These are phyloP conservation scores for Octodon degus DNA, from an alignment of 2,113 vertebrate species.

Conservation along the genomic window DNA sequence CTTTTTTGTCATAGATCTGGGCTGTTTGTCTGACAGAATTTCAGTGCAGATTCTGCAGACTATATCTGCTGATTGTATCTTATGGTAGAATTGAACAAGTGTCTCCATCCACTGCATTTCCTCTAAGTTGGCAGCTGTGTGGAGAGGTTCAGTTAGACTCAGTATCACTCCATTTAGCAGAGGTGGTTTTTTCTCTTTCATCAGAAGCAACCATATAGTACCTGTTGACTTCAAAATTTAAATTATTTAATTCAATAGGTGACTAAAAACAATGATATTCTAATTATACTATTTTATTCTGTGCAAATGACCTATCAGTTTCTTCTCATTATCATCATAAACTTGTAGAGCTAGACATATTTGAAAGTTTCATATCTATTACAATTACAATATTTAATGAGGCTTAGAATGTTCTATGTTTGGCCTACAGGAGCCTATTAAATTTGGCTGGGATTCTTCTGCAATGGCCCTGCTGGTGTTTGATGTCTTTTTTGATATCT, in stretches of 20 bases:
- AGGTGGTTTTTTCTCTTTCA: not conserved
- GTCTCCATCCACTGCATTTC: not conserved
- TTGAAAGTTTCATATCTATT: slow-evolving; percentile 13
- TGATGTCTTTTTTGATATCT: slow-evolving; percentile 1
- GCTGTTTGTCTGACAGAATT: not conserved
- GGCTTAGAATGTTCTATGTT: slow-evolving; percentile 1
- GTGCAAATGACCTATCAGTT: not conserved
- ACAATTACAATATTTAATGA: slow-evolving; percentile 19
- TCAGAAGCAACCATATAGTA: not conserved
- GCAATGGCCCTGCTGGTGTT: not conserved
- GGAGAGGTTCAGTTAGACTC: not conserved
- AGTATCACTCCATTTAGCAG: not conserved
- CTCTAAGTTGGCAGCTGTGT: not conserved
- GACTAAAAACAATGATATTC: not conserved
- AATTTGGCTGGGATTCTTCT: slow-evolving; percentile 21
- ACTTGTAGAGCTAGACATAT: not conserved
- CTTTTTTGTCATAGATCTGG: not conserved
- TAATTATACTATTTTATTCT: slow-evolving; percentile 8
- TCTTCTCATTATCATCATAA: slow-evolving; percentile 9
- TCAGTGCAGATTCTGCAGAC: not conserved
- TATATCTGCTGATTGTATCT: not conserved
- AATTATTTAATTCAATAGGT: not conserved
- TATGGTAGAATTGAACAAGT: not conserved
- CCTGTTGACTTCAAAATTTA: not conserved
- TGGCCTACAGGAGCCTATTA: not conserved